Base-by-base conservation (phyloP, 2,797 vertebrate genomes). In the Sebastes diploproa region DNA sequence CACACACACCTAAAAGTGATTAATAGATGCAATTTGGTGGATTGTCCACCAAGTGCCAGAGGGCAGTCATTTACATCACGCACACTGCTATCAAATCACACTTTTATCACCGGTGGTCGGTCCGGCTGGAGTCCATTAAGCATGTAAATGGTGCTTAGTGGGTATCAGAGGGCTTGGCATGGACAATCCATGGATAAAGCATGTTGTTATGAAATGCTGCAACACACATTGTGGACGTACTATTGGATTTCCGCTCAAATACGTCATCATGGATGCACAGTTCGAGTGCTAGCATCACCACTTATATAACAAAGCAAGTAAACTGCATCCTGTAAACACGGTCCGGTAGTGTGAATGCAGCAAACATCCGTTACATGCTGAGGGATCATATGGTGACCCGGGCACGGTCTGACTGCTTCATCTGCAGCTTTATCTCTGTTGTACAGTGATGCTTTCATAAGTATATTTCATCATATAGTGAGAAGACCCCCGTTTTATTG, bases 21-120 rank as follows among this genome's bases (percentile, higher is more conserved):
- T 83, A 80, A 89, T 89, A 81, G 77, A 86, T 89, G 85, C 71
- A 75, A 38, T 88, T 86, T 85, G 62, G 54, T 76, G 36, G 67
- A 84, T 83, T 67, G 87, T 80, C 79, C 75, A 56, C 18, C 56
- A 59, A 29, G n/a, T 0, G 23, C 78, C 32, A 3, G 2, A 60
- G 78, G 72, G 38, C 65, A 50, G 55, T 75, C 82, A 46, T 80
- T 77, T 73, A 78, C 70, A 83, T 86, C 77, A 77, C 46, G 18
- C 1, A 65, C 74, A 6, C 59, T 5, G 66, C 75, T 66, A 72
- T 30, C 69, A 75, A 23, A 71, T 32, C 2, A n/a, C 29, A 25
- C 7, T 76, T 83, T 77, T 70, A 78, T 78, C 69, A 61, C 27
- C 52, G 32, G 38, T 5, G 18, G 20, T 64, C 60, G 5, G 58